Percentiles rank a stretch among this genome's conserved stretches.
Evolutionary conservation across 2,888 invertebrate genomes (phyloP).

Genomic region (Dione vanillae): DNA sequence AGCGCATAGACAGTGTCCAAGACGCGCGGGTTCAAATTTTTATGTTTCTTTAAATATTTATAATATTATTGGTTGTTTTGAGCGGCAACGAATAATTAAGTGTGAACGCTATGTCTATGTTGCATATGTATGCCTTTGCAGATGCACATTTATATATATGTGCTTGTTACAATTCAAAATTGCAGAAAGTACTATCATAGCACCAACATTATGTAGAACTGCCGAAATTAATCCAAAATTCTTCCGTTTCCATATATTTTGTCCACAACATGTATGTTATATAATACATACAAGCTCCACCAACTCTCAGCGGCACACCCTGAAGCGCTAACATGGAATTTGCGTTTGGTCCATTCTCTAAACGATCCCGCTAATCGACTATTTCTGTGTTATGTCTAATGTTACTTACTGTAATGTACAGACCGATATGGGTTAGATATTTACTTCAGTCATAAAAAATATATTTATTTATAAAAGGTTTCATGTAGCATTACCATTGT

Average conservation of each 20-base stretch:
- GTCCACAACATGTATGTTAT: background rate
- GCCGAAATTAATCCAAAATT: background rate
- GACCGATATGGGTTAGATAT: too few relatives aligned
- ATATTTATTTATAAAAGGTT: too few relatives aligned
- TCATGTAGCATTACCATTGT: too few relatives aligned
- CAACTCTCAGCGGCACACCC: conserved; percentile 39
- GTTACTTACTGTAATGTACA: conserved; percentile 23
- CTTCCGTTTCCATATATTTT: background rate
- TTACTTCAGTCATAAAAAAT: too few relatives aligned
- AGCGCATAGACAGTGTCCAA: too few relatives aligned
- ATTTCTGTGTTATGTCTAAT: conserved; percentile 46
- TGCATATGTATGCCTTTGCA: too few relatives aligned
- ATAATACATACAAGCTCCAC: conserved; percentile 4
- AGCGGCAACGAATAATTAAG: background rate
- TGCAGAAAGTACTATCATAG: too few relatives aligned
- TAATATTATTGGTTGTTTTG: background rate
- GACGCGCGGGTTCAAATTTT: too few relatives aligned
- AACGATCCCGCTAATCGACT: conserved; percentile 46
- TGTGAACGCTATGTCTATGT: background rate
- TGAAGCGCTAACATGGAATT: conserved; percentile 48
- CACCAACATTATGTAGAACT: too few relatives aligned
- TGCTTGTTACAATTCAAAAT: too few relatives aligned
- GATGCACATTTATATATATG: too few relatives aligned
- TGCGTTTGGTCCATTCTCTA: conserved; percentile 45
- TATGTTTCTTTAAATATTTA: too few relatives aligned